Evolutionary conservation across 2,113 vertebrate species (phyloP).

Genomic region (Ammodramus savannarum): DNA sequence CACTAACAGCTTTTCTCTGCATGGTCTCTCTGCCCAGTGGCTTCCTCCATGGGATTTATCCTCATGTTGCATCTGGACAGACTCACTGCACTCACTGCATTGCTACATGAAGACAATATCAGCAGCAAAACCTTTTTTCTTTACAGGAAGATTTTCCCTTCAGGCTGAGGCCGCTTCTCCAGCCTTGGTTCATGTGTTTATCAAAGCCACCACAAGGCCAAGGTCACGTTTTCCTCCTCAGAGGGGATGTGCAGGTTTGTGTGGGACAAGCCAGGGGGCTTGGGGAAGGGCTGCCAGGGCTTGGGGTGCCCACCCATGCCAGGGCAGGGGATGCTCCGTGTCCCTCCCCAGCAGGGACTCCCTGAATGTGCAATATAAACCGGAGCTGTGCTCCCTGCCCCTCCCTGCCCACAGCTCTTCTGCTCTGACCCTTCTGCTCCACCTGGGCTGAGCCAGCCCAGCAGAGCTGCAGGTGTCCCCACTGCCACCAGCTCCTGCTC

Average conservation of each 20-base stretch:
- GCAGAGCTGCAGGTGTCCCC: background rate
- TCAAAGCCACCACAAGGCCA: background rate
- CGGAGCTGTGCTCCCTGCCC: background rate
- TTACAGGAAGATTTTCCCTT: background rate
- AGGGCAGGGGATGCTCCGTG: background rate
- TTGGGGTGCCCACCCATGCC: background rate
- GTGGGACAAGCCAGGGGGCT: background rate
- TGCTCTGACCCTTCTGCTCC: background rate
- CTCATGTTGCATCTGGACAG: background rate
- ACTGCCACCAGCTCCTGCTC: background rate
- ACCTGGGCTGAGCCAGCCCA: background rate
- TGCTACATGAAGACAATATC: background rate
- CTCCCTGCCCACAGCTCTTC: background rate
- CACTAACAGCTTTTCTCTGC: background rate
- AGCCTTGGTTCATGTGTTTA: background rate
- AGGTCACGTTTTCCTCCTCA: background rate
- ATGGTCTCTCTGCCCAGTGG: accelerated
- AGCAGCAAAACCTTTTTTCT: background rate
- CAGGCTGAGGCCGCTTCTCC: background rate
- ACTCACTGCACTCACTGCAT: background rate
- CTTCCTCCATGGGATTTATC: background rate
- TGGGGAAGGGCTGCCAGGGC: background rate
- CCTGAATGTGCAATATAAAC: background rate
- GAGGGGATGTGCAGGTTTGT: background rate
- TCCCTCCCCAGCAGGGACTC: background rate